Evolutionary conservation across 1,140 invertebrate species (phyloP), one percentile per base, ranked within the genome.

Genomic region (Trialeurodes vaporariorum): DNA sequence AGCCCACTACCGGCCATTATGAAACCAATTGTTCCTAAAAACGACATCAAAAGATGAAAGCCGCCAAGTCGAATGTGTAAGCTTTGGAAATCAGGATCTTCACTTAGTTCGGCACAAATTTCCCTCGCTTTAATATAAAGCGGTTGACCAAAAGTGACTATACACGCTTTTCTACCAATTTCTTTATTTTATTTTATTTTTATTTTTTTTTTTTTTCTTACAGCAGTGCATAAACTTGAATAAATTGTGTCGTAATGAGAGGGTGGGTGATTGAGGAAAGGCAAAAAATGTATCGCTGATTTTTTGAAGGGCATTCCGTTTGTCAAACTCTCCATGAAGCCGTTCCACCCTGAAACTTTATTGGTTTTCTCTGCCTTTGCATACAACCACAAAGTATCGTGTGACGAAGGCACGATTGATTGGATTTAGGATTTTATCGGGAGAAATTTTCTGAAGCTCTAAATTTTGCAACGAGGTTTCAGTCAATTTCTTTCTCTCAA

Each of bases 141-240:
- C 12, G 73, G 74, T 63, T 75, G 75, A 67, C 75, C 75, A 71
- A 76, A 77, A 23, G 75, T 77, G 1, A 76, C 71, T n/a, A 77
- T 66, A 66, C 63, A n/a, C n/a, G n/a, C n/a, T n/a, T n/a, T n/a
- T n/a, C n/a, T n/a, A n/a, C n/a, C n/a, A n/a, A n/a, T n/a, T n/a
- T n/a, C n/a, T n/a, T n/a, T n/a, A n/a, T n/a, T 67, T 11, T 63
- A 70, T 25, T 61, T 72, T 68, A 75, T 73, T 5, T 64, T 17
- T 17, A 24, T 13, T 25, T 21, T 5, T 63, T 69, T 67, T 22
- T 13, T 17, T 59, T 59, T 1, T 17, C 22, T 21, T 2, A 34
- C 21, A 26, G 26, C 26, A 5, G 27, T 12, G 1, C 25, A 12
- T 26, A 58, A 59, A 2, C 22, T 2, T 2, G 65, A 59, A 12